Evolutionary conservation across 2,888 invertebrate genomes (phyloP).

Genomic region (Unio pictorum): DNA sequence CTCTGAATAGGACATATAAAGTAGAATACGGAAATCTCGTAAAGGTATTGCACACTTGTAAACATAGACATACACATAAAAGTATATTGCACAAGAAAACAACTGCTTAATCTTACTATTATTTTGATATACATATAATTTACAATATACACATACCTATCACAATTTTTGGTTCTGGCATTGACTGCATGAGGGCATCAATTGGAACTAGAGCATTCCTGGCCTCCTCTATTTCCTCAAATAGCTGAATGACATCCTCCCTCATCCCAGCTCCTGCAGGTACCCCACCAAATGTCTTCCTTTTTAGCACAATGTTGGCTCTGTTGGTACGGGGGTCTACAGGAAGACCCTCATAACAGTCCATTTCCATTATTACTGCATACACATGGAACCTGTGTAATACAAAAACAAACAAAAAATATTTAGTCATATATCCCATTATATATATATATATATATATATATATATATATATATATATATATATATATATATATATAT

Average conservation of each 20-base stretch:
- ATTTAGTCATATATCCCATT: too few relatives aligned
- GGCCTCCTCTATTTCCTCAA: constrained; percentile 71
- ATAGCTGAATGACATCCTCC: constrained; percentile 69
- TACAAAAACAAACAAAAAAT: neutral
- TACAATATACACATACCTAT: constrained; percentile 26
- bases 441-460: too few relatives aligned
- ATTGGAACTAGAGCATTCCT: constrained; percentile 61
- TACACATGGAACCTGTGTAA: constrained; percentile 69
- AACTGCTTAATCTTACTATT: neutral
- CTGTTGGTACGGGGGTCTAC: constrained; percentile 53
- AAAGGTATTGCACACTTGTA: neutral
- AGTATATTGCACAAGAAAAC: neutral
- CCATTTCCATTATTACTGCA: constrained; percentile 69
- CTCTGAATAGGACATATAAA: too few relatives aligned
- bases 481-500: too few relatives aligned
- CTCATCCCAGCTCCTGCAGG: constrained; percentile 69
- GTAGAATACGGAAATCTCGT: too few relatives aligned
- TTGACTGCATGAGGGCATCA: constrained; percentile 53
- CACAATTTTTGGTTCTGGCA: constrained; percentile 51
- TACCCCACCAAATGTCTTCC: constrained; percentile 68
- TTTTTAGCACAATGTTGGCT: constrained; percentile 64
- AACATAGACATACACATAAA: neutral
- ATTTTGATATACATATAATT: neutral
- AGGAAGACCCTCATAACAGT: constrained; percentile 64
- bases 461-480: too few relatives aligned